phyloP scores from a whole-genome alignment of 1,140 invertebrate species.

The Papilio xuthus region DNA sequence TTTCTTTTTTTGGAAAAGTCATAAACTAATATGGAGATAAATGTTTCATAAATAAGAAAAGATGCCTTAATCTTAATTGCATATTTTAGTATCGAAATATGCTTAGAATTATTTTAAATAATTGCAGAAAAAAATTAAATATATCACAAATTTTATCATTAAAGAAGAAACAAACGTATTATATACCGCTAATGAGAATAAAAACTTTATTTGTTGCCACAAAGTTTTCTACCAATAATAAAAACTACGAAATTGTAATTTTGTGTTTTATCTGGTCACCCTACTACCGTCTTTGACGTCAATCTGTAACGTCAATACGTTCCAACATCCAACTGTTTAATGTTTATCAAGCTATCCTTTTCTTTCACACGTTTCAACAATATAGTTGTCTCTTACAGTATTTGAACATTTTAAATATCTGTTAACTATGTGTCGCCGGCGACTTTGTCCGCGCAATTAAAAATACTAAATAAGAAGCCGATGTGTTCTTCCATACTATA shows the following conservation, averaged over 20 bases:
- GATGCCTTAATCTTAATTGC: neutral
- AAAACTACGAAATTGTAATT: conserved; percentile 10
- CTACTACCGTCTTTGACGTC: neutral
- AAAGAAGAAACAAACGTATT: no score
- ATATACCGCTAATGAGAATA: neutral
- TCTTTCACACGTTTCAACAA: neutral
- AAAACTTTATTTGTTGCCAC: neutral
- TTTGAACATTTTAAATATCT: neutral
- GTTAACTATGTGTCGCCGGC: no score
- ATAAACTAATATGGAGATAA: neutral
- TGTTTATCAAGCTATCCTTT: neutral
- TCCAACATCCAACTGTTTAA: neutral
- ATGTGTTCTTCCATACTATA: no score
- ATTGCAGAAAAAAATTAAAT: no score
- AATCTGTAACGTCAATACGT: neutral
- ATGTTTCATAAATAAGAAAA: neutral
- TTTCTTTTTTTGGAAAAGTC: neutral
- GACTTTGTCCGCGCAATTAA: no score
- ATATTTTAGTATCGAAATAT: neutral
- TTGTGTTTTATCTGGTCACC: neutral
- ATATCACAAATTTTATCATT: no score
- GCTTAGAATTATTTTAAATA: neutral
- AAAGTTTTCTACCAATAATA: neutral
- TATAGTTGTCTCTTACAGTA: neutral
- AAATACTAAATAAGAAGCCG: no score